Evolutionary conservation across 2,888 invertebrate genomes (phyloP).

Genomic region (Punctoribates punctum): DNA sequence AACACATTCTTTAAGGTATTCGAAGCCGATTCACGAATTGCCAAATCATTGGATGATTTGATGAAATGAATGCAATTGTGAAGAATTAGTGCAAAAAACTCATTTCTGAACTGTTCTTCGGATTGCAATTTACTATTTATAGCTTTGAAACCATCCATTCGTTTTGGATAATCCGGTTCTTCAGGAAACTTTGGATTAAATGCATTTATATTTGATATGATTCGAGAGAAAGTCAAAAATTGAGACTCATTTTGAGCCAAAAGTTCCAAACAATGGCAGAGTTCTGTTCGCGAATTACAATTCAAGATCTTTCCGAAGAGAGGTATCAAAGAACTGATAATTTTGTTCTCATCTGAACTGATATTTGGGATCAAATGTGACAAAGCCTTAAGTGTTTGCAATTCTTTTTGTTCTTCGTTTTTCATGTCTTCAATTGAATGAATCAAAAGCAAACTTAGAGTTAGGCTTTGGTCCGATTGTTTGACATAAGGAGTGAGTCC

Average conservation of each 20-base stretch:
- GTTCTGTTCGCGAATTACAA: conserved; percentile 49
- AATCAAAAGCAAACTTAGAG: conserved; percentile 51
- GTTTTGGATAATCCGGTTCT: conserved; percentile 81
- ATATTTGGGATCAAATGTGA: conserved; percentile 21
- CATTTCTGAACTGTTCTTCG: conserved; percentile 56
- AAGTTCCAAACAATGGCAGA: conserved; percentile 51
- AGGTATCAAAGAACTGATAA: conserved; percentile 45
- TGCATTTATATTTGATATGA: conserved; percentile 68
- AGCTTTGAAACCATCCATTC: conserved; percentile 71
- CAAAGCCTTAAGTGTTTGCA: conserved; percentile 34
- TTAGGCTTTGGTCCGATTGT: conserved; percentile 50
- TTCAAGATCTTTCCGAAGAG: conserved; percentile 38
- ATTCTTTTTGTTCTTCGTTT: conserved; percentile 38
- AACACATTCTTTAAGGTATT: conserved; percentile 4
- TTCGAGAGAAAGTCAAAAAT: conserved; percentile 54
- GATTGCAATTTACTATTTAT: conserved; percentile 53
- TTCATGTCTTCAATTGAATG: conserved; percentile 50
- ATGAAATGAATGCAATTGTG: conserved; percentile 78
- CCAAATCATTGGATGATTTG: conserved; percentile 67
- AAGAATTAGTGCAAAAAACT: conserved; percentile 64
- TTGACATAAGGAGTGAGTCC: conserved; percentile 50
- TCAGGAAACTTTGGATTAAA: conserved; percentile 85
- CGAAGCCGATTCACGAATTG: conserved; percentile 72
- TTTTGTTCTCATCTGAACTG: neutral
- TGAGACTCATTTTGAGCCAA: conserved; percentile 56